Evolutionary conservation across 1,140 invertebrate genomes (phyloP).

Genomic region (Melanaphis sacchari): DNA sequence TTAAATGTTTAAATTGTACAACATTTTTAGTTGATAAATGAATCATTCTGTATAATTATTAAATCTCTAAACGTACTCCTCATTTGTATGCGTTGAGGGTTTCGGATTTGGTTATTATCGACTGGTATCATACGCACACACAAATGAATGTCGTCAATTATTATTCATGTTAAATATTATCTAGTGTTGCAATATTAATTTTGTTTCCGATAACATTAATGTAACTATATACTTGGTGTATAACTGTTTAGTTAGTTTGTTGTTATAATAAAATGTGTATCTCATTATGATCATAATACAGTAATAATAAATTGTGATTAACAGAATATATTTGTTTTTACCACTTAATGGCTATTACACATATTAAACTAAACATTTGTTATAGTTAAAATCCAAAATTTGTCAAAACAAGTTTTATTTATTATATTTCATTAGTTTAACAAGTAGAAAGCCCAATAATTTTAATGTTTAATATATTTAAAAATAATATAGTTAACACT

Average conservation of each 20-base stretch:
- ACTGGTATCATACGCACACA: no score
- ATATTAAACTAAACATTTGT: no score
- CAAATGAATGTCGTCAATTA: not conserved
- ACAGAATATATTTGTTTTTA: not conserved
- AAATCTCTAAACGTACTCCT: not conserved
- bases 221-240: not conserved
- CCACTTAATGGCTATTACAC: no score
- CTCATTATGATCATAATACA: not conserved
- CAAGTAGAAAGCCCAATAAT: no score
- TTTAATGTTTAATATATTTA: no score
- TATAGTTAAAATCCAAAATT: no score
- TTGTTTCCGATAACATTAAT: not conserved
- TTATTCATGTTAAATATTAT: not conserved
- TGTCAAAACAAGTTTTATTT: no score
- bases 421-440: no score
- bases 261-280: not conserved
- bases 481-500: no score
- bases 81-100: not conserved
- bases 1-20: not conserved
- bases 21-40: not conserved
- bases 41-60: not conserved
- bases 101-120: not conserved
- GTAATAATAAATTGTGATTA: not conserved
- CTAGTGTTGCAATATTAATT: not conserved
- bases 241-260: not conserved